Evolutionary conservation across 1,140 invertebrate species (phyloP), one percentile per base, ranked within the genome.

Genomic region (Grapholita molesta): DNA sequence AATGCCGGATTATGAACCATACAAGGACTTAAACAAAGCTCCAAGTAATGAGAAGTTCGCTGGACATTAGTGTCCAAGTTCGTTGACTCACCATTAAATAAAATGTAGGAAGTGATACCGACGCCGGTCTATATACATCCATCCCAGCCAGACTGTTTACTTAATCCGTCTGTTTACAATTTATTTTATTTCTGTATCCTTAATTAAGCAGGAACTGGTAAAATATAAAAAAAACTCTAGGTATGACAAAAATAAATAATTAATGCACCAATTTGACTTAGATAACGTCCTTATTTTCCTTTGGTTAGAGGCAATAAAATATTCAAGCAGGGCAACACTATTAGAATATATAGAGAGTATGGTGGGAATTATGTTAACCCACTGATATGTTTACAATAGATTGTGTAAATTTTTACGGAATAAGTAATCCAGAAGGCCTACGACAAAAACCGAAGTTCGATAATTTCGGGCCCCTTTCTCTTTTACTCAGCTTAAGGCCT

Each of bases 61-160:
- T 15, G 12, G 11, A 57, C 53, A 57, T 57, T 28, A 70, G 68
- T 64, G 33, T 38, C 69, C 53, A 28, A 74, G 76, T 75, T 75
- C 77, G 71, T 74, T 77, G 76, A 81, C 77, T 77, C 74, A 71
- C 71, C 76, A 78, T 79, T 79, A 83, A 77, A 81, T 72, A 70
- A 75, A 28, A 79, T 79, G 71, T 71, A 83, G 79, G 78, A 83
- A 82, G 76, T 74, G 77, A 78, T 77, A 79, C 67, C 33, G 75
- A 70, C 61, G 69, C 61, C 38, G 35, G 57, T 68, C n/a, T 69
- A 55, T 35, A 64, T 33, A 70, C 70, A 68, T 66, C 28, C n/a
- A n/a, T n/a, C n/a, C n/a, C n/a, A n/a, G n/a, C 68, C 68, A 52
- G 70, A 75, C 70, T 75, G 78, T 79, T 79, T 77, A 77, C 71